phyloP scores from a whole-genome alignment of 2,888 invertebrate genomes.

The Heliconius charithonia region DNA sequence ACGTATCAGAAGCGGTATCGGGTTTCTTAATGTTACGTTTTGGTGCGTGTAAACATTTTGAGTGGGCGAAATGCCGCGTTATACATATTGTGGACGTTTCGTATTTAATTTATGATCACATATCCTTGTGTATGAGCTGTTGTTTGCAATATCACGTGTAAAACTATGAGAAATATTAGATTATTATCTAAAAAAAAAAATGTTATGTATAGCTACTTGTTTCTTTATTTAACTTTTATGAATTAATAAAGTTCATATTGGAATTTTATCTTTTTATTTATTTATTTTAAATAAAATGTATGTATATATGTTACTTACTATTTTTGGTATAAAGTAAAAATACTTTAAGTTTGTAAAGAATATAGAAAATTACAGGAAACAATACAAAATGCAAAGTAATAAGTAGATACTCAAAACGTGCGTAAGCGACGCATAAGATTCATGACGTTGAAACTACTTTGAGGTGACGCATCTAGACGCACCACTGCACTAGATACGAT shows the following conservation, averaged over 20 bases:
- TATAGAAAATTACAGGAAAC: background rate
- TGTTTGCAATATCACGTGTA: conserved; percentile 17
- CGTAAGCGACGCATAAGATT: conserved; percentile 49
- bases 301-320: background rate
- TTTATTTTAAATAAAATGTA: background rate
- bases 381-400: conserved; percentile 21
- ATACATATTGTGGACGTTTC: conserved; percentile 45
- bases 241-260: background rate
- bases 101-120: conserved; percentile 46
- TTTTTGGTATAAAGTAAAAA: background rate
- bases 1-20: conserved; percentile 33
- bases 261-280: no score
- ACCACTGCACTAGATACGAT: conserved; percentile 76
- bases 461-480: conserved; percentile 72
- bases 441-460: conserved; percentile 60
- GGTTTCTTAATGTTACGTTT: conserved; percentile 35
- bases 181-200: background rate
- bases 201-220: background rate
- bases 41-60: conserved; percentile 37
- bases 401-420: conserved; percentile 34
- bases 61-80: conserved; percentile 49
- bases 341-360: background rate
- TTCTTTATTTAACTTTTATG: background rate
- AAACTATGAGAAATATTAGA: background rate
- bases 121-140: conserved; percentile 16